Percentiles rank a stretch among this genome's conserved stretches.
Evolutionary conservation across 2,797 vertebrate species (phyloP).

Genomic region (Moxostoma hubbsi): DNA sequence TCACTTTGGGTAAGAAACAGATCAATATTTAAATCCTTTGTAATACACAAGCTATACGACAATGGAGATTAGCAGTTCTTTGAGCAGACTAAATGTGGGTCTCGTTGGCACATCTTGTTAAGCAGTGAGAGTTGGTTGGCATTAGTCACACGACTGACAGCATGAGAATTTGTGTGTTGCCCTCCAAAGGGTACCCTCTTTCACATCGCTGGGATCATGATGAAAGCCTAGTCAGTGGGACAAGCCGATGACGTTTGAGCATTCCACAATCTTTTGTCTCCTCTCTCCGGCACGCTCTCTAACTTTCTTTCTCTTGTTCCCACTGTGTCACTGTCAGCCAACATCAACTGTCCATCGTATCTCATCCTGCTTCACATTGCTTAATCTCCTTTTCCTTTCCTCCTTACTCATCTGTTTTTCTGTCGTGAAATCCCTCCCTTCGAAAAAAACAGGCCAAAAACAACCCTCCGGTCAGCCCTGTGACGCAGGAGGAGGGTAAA

Average conservation of each 20-base stretch:
- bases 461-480: constrained; percentile 61
- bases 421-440: constrained; percentile 71
- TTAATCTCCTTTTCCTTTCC: constrained; percentile 51
- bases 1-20: too few relatives aligned
- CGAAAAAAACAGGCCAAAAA: constrained; percentile 76
- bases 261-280: constrained; percentile 75
- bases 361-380: constrained; percentile 52
- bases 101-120: constrained; percentile 6
- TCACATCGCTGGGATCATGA: constrained; percentile 64
- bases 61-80: constrained; percentile 4
- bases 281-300: constrained; percentile 28
- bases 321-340: constrained; percentile 26
- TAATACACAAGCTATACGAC: constrained; percentile 14
- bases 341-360: constrained; percentile 40
- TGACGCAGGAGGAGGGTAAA: constrained; percentile 71
- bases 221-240: constrained; percentile 66
- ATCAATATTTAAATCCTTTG: not conserved
- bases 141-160: constrained; percentile 34
- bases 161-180: constrained; percentile 22
- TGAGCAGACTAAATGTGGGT: constrained; percentile 13
- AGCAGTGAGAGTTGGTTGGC: constrained; percentile 6
- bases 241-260: constrained; percentile 69
- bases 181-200: constrained; percentile 64
- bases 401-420: constrained; percentile 70
- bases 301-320: constrained; percentile 57